These are phyloP conservation scores for Bovichtus variegatus DNA, from an alignment of 2,797 vertebrate species.

Conservation along the genomic window DNA sequence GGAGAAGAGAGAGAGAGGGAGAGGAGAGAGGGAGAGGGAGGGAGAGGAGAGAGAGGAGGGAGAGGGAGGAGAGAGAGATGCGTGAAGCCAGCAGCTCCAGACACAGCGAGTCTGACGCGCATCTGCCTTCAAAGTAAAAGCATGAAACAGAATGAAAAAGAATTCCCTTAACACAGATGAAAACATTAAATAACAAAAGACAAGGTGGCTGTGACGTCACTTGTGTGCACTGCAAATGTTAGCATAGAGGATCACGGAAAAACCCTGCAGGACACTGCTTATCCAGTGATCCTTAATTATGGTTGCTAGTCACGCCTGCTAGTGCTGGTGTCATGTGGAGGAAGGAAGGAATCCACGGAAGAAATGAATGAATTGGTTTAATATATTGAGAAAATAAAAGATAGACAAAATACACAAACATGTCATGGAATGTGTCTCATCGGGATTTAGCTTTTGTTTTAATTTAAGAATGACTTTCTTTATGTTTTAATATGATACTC, in stretches of 20 bases:
- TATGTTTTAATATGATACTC: background rate
- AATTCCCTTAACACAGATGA: background rate
- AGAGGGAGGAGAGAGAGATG: conserved; percentile 36
- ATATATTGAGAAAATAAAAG: background rate
- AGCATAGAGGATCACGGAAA: background rate
- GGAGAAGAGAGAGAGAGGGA: background rate
- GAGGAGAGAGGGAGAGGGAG: no score
- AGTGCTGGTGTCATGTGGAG: background rate
- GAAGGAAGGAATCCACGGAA: background rate
- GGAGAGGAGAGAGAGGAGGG: no score
- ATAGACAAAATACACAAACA: no score
- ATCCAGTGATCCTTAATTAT: background rate
- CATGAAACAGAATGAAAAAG: background rate
- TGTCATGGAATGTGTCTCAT: background rate
- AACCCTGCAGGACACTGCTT: background rate
- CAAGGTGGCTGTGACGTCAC: conserved; percentile 1
- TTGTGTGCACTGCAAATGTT: background rate
- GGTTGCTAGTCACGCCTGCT: background rate
- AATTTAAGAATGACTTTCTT: background rate
- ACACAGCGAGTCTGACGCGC: background rate
- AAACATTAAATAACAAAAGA: background rate
- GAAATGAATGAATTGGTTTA: background rate
- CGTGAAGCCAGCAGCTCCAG: conserved; percentile 57
- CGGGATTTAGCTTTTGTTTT: background rate
- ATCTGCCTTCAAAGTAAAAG: conserved; percentile 75